A percentile compares a stretch with the other conserved stretches of the same genome.
Evolutionary conservation across 2,113 vertebrate genomes (phyloP).

Genomic region (Ptilonorhynchus violaceus): DNA sequence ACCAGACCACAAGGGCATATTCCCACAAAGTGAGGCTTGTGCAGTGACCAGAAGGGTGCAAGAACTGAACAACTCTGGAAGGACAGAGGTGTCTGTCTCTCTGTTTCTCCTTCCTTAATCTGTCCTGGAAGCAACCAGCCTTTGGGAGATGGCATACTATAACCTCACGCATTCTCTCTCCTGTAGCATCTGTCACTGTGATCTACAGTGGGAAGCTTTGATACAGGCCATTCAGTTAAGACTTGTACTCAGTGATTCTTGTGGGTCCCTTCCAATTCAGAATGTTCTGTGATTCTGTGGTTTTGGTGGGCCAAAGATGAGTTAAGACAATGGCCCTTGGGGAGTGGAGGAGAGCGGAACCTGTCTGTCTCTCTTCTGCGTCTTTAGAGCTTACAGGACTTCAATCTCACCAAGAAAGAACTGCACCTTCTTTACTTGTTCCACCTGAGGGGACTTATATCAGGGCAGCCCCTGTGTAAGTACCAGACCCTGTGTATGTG

Average conservation of each 20-base stretch:
- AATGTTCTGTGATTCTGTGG: neutral
- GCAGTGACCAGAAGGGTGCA: neutral
- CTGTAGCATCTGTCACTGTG: neutral
- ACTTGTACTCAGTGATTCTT: neutral
- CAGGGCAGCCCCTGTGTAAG: neutral
- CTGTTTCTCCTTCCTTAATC: neutral
- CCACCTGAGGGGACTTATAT: accelerated
- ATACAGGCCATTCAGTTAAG: neutral
- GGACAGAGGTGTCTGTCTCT: neutral
- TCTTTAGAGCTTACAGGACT: neutral
- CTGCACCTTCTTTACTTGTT: neutral
- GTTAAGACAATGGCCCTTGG: neutral
- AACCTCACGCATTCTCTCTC: neutral
- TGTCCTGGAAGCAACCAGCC: neutral
- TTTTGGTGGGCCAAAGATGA: neutral
- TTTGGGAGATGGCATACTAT: neutral
- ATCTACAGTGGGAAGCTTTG: neutral
- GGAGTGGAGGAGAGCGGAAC: neutral
- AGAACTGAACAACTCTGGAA: neutral
- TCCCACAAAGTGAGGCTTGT: neutral
- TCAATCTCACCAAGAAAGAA: neutral
- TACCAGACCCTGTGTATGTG: neutral
- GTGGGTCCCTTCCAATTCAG: neutral
- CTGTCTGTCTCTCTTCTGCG: neutral
- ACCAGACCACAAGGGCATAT: neutral